Percentiles rank a stretch among this genome's conserved stretches.
These are phyloP conservation scores for Agonopterix heracliana DNA, from an alignment of 2,888 invertebrate species.

Conservation along the genomic window DNA sequence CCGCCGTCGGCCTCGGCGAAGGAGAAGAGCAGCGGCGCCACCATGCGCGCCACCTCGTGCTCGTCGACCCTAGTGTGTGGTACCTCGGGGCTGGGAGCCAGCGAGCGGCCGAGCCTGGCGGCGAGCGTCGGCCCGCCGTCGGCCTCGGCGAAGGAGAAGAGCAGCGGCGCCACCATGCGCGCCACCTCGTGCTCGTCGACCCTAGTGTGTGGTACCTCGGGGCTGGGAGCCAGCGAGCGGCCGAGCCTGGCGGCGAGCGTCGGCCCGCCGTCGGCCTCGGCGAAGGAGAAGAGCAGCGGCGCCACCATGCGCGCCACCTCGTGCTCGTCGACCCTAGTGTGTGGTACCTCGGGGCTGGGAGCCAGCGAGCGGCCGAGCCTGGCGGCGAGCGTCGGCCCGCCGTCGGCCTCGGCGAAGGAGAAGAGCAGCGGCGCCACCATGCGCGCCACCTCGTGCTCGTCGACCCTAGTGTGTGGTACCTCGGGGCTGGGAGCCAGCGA, in stretches of 20 bases:
- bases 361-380: conserved; percentile 83
- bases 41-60: conserved; percentile 95
- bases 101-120: conserved; percentile 83
- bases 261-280: conserved; percentile 90
- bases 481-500: conserved; percentile 69
- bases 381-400: conserved; percentile 83
- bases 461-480: no score
- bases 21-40: conserved; percentile 94
- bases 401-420: conserved; percentile 93
- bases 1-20: conserved; percentile 93
- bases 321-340: conserved; percentile 95
- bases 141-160: conserved; percentile 95
- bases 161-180: conserved; percentile 91
- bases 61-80: no score
- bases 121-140: conserved; percentile 87
- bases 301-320: conserved; percentile 94
- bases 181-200: conserved; percentile 96
- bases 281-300: conserved; percentile 95
- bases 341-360: no score
- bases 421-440: conserved; percentile 95
- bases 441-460: conserved; percentile 95
- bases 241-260: conserved; percentile 88
- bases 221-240: conserved; percentile 68
- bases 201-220: no score
- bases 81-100: conserved; percentile 70